Evolutionary conservation across 2,797 vertebrate genomes (phyloP).

Genomic region (Propithecus perrieri): DNA sequence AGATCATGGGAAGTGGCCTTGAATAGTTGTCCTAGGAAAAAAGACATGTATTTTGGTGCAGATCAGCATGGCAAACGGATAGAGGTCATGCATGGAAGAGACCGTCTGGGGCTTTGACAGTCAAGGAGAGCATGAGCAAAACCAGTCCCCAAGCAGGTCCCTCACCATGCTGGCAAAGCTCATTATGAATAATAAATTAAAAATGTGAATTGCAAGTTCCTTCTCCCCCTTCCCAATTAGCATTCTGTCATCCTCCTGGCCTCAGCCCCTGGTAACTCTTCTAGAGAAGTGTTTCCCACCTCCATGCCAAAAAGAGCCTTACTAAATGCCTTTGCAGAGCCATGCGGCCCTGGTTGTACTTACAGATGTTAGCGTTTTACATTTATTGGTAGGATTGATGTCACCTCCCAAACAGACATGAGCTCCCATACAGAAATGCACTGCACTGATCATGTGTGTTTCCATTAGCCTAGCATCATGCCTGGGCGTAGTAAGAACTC

Average conservation of each 20-base stretch:
- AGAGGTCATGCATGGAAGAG: background rate
- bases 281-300: background rate
- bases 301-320: rapidly evolving
- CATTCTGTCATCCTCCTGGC: background rate
- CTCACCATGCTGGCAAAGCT: background rate
- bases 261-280: background rate
- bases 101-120: background rate
- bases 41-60: background rate
- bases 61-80: background rate
- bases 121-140: background rate
- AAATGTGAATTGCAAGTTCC: background rate
- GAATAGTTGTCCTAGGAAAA: background rate
- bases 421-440: background rate
- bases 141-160: background rate
- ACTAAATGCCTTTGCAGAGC: rapidly evolving
- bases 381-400: background rate
- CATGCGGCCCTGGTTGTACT: rapidly evolving
- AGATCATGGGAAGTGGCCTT: background rate
- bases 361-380: rapidly evolving
- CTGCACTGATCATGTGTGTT: rapidly evolving
- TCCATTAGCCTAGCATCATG: too few relatives aligned
- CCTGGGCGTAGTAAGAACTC: rapidly evolving
- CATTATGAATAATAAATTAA: background rate
- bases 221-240: background rate
- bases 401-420: background rate